Base-by-base conservation (phyloP, 2,113 vertebrate species). In the Malaclemys terrapin region DNA sequence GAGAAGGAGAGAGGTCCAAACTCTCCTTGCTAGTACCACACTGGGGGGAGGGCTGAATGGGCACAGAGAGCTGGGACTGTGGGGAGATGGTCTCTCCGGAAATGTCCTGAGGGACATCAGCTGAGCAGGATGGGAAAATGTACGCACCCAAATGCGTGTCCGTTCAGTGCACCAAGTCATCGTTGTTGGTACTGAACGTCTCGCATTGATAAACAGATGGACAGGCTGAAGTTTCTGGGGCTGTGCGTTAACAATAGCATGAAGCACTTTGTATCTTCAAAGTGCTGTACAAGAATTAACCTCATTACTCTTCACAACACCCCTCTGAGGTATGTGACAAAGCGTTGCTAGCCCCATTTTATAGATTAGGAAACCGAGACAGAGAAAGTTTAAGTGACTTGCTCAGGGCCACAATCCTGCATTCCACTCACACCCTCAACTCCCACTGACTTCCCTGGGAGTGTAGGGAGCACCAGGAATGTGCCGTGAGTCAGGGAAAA, bases 381-480 rank as follows among this genome's bases (percentile, higher is more conserved):
- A 24, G 7, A 85, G 72, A 91, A 80, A 65, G 84, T n/a, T 78
- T 42, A 82, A 85, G 88, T 79, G 50, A 27, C 50, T 69, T 31
- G 80, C 79, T 45, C 2, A 38, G 91, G 11, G 80, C 11, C 1
- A 27, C 1, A 1, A 69, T 84, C 78, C 91, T 47, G 53, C 96
- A 95, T 97, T 96, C 93, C 93, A 90, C 89, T 69, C 93, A 79
- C 78, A 13, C 80, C n/a, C 88, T 75, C 62, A 57, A 53, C 89
- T 95, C 94, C 89, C 90, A 96, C 92, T 45, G 75, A 81, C 53
- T 92, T 65, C 35, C 52, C 81, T 81, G 89, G 17, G 29, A 82
- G 49, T 72, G 62, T 72, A 17, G 72, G 35, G 24, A 5, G 38
- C 84, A 93, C 80, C 56, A 59, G 53, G 69, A 59, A 59, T 49